Evolutionary conservation across 2,888 invertebrate species (phyloP), one percentile per base, ranked within the genome.

Genomic region (Caenorhabditis sp.): DNA sequence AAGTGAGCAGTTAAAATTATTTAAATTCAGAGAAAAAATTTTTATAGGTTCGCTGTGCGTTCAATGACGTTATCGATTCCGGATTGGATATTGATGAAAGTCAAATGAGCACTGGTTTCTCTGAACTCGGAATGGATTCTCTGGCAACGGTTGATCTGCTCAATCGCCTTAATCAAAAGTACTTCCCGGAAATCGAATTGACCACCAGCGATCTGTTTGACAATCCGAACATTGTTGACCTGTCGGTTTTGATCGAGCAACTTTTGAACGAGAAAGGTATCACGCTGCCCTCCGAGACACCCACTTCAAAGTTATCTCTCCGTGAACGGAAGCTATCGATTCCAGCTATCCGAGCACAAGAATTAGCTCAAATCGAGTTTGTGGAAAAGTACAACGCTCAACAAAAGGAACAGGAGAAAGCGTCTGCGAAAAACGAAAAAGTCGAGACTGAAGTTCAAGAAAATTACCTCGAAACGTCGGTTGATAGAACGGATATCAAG

Each of bases 71-170:
- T 11, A 71, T 77, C 8, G 77, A 77, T 11, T 61, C 65, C 27
- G 77, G 71, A 20, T 4, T 77, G 20, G 77, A 77, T 8, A 61
- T 78, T 48, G 72, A 78, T 20, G 71, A 75, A 15, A 62, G 55
- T 35, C 70, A 75, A 26, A 55, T 72, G 55, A 66, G 70, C 13
- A 58, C 72, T 17, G 84, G 83, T 7, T 84, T 85, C 61, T 71
- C 83, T 27, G 85, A 86, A 17, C 75, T 87, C 15, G 86, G 86
- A 35, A 59, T 85, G 68, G 87, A 87, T 45, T 86, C 86, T 1
- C 59, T 87, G 50, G 74, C 81, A 7, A 43, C 86, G 20, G 80
- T 87, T 17, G 86, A 85, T 39, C 80, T 87, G 30, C 50, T 83
- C 32, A 84, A 84, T 53, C 56, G 79, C 27, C 41, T 83, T 7